These are phyloP conservation scores for Parauchenoglanis punctatus DNA, from an alignment of 2,797 vertebrate genomes.

Conservation along the genomic window DNA sequence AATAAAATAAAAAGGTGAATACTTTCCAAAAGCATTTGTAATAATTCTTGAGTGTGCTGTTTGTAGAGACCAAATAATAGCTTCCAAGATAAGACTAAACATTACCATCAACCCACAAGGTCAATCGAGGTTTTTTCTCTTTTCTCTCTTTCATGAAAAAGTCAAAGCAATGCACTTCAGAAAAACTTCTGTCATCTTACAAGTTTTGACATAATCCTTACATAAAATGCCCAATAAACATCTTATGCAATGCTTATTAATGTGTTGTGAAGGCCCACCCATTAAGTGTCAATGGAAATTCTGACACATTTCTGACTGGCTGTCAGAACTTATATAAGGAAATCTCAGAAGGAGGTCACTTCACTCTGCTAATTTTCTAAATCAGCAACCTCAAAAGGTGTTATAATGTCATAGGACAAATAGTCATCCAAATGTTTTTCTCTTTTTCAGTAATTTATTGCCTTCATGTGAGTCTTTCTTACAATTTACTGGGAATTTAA, in stretches of 20 bases:
- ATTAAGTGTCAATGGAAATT: neutral
- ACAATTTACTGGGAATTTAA: neutral
- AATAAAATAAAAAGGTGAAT: neutral
- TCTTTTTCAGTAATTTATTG: neutral
- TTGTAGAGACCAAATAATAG: neutral
- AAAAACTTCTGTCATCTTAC: neutral
- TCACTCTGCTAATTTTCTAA: neutral
- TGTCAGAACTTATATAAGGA: neutral
- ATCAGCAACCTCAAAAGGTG: neutral
- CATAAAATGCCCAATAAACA: neutral
- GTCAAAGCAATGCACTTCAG: neutral
- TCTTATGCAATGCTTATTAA: neutral
- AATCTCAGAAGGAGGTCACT: neutral
- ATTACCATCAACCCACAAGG: neutral
- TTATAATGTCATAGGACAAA: neutral
- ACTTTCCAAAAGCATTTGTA: neutral
- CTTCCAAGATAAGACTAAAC: neutral
- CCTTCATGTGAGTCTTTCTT: neutral
- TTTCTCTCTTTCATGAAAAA: neutral
- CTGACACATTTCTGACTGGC: neutral
- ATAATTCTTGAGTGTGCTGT: neutral
- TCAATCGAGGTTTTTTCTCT: neutral
- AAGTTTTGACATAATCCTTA: neutral
- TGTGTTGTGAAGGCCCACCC: neutral
- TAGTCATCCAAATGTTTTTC: neutral